Percentiles rank a stretch among this genome's conserved stretches.
These are phyloP conservation scores for Phrynocephalus vlangalii DNA, from an alignment of 2,797 vertebrate species.

Conservation along the genomic window DNA sequence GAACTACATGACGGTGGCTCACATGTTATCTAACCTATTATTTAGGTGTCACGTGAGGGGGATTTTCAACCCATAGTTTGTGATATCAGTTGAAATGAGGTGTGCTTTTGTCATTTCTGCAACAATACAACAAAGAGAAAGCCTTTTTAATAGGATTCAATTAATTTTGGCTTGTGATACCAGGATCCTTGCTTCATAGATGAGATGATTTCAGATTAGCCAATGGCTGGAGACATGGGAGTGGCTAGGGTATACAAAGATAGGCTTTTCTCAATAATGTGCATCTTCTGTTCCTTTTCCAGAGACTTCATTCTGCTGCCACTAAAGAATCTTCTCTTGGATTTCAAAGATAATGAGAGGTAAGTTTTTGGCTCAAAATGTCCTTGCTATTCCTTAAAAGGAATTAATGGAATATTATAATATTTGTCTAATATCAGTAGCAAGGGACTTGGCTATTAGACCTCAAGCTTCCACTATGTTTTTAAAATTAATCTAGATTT, in stretches of 20 bases:
- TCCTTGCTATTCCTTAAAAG: conserved; percentile 30
- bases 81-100: neutral
- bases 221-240: conserved; percentile 19
- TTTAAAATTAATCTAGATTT: neutral
- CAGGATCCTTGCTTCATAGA: neutral
- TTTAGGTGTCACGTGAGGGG: too few relatives aligned
- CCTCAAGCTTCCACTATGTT: neutral
- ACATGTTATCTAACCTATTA: too few relatives aligned
- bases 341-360: neutral
- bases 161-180: conserved; percentile 23
- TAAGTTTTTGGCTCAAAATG: neutral
- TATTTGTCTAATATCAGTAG: neutral
- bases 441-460: too few relatives aligned
- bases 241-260: neutral
- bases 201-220: conserved; percentile 29
- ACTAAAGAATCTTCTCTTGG: neutral
- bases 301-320: conserved; percentile 11
- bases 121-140: conserved; percentile 40
- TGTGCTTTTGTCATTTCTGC: conserved; percentile 28
- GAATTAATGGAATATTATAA: neutral
- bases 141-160: conserved; percentile 42
- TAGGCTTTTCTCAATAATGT: conserved; percentile 3
- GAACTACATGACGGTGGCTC: too few relatives aligned
- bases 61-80: too few relatives aligned
- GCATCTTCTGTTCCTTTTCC: neutral